Evolutionary conservation across 2,888 invertebrate genomes (phyloP).

Genomic region (Pachycephus smyrnensis): DNA sequence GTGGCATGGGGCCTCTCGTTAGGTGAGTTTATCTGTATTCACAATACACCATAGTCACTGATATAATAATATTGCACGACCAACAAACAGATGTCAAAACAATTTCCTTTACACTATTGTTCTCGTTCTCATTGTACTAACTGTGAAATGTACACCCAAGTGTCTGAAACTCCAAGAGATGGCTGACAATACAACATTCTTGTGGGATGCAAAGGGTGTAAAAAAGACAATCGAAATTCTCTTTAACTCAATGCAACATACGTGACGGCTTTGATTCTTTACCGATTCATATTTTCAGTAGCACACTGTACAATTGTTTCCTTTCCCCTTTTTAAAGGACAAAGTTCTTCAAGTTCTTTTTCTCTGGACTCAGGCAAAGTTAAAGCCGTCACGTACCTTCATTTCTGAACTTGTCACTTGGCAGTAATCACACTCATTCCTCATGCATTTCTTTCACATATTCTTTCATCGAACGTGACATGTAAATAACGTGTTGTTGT

Average conservation of each 20-base stretch:
- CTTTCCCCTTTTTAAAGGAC: background rate
- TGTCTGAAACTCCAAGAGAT: background rate
- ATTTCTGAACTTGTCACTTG: background rate
- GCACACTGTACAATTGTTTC: background rate
- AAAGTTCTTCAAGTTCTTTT: background rate
- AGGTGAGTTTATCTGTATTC: conserved; percentile 65
- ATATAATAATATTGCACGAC: background rate
- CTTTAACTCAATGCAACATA: background rate
- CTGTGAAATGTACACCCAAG: background rate
- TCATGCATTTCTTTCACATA: conserved; percentile 26
- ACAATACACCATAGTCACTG: background rate
- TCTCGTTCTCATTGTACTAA: background rate
- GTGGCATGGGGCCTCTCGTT: conserved; percentile 70
- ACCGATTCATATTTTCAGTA: background rate
- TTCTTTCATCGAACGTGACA: conserved; percentile 25
- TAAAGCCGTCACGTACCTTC: background rate
- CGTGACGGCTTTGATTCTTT: background rate
- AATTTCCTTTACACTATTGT: background rate
- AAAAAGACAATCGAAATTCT: background rate
- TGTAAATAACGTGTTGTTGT: conserved; percentile 49
- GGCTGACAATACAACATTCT: background rate
- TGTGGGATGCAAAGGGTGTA: background rate
- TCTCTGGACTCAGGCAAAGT: background rate
- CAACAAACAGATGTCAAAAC: background rate
- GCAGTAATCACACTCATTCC: conserved; percentile 4